phyloP scores from a whole-genome alignment of 1,140 invertebrate genomes.

The Caerostris extrusa region DNA sequence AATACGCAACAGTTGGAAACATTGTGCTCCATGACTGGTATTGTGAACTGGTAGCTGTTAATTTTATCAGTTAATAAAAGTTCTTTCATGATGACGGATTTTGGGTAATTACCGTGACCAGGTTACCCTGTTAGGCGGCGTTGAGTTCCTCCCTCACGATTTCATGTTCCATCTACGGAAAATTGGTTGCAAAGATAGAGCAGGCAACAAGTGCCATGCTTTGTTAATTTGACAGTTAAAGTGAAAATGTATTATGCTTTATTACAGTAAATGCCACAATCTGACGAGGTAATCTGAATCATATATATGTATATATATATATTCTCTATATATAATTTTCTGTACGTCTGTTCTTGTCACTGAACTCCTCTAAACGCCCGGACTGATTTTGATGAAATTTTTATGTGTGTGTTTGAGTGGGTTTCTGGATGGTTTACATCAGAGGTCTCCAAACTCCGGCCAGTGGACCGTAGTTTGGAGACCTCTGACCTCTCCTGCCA shows the following conservation, averaged over 20 bases:
- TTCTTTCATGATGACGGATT: neutral
- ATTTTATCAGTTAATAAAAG: slow-evolving; percentile 18
- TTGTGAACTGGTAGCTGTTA: neutral
- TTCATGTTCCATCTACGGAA: neutral
- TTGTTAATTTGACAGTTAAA: neutral
- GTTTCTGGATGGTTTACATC: too few relatives aligned
- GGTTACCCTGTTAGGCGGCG: neutral
- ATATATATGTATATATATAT: neutral
- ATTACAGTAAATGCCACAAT: neutral
- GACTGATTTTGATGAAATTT: too few relatives aligned
- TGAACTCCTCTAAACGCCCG: too few relatives aligned
- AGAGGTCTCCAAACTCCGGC: too few relatives aligned
- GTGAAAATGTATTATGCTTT: neutral
- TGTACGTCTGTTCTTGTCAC: neutral
- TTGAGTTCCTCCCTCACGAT: neutral
- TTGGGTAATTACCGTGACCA: slow-evolving; percentile 3
- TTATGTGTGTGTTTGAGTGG: too few relatives aligned
- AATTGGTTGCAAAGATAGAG: neutral
- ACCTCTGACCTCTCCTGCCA: too few relatives aligned
- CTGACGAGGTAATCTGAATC: neutral
- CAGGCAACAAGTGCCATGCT: neutral
- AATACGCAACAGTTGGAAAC: neutral
- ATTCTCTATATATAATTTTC: neutral
- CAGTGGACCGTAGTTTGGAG: too few relatives aligned
- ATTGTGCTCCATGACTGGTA: neutral